Evolutionary conservation across 1,140 invertebrate genomes (phyloP).

Genomic region (Nasonia vitripennis): DNA sequence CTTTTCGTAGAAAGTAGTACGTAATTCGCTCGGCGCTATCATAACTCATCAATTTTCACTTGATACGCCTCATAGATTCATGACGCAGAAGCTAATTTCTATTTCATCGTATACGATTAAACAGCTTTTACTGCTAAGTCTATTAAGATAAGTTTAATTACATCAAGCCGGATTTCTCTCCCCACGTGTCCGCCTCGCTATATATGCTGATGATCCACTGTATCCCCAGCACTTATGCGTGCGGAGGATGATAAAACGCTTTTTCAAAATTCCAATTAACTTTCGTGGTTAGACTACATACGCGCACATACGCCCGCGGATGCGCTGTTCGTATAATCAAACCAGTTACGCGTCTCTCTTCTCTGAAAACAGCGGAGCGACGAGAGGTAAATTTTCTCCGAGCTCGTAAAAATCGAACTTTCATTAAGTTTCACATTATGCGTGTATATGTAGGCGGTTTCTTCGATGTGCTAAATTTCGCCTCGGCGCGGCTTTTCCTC

Average conservation of each 20-base stretch:
- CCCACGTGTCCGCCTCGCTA: background rate
- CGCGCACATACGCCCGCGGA: background rate
- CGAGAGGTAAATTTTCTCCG: background rate
- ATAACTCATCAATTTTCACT: conserved; percentile 21
- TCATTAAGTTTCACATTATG: conserved; percentile 21
- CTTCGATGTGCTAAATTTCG: background rate
- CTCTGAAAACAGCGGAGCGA: background rate
- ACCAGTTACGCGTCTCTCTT: background rate
- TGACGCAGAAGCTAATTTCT: conserved; percentile 20
- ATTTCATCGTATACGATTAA: conserved; percentile 40
- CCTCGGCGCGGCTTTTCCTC: background rate
- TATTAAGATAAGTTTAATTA: conserved; percentile 46
- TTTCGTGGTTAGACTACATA: conserved; percentile 11
- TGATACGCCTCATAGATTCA: background rate
- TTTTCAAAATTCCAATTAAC: conserved; percentile 45
- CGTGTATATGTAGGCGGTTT: background rate
- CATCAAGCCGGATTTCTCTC: background rate
- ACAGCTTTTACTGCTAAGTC: conserved; percentile 23
- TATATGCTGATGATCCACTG: no score
- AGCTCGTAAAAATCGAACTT: conserved; percentile 31
- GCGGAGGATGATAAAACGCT: conserved; percentile 20
- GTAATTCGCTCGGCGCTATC: conserved; percentile 10
- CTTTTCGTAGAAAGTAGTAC: conserved; percentile 11
- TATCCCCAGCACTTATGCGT: background rate
- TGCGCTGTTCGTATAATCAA: background rate